Evolutionary conservation across 2,888 invertebrate species (phyloP).

Genomic region (Cheilosia vulpina): DNA sequence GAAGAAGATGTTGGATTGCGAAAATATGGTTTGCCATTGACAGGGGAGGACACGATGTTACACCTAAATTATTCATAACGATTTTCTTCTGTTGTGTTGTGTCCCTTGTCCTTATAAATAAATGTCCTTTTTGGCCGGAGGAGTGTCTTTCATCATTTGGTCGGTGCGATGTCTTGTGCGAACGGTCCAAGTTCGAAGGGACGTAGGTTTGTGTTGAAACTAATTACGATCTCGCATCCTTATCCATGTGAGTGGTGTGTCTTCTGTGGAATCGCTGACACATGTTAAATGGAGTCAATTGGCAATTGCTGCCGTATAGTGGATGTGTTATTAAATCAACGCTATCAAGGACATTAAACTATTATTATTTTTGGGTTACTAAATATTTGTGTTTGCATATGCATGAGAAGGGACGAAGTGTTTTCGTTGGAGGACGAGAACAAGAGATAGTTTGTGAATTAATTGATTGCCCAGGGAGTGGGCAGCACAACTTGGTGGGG

Average conservation of each 20-base stretch:
- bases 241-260: constrained; percentile 21
- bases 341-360: constrained; percentile 79
- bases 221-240: constrained; percentile 58
- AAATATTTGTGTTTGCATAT: constrained; percentile 81
- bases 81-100: constrained; percentile 43
- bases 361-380: constrained; percentile 76
- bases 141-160: constrained; percentile 47
- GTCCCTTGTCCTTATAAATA: constrained; percentile 68
- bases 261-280: constrained; percentile 81
- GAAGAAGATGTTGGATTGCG: constrained; percentile 50
- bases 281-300: constrained; percentile 82
- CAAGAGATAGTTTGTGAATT: constrained; percentile 59
- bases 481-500: neutral
- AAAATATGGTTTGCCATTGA: constrained; percentile 66
- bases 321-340: constrained; percentile 78
- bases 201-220: constrained; percentile 41
- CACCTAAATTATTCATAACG: constrained; percentile 76
- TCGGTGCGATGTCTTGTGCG: constrained; percentile 31
- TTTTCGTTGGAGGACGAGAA: constrained; percentile 7
- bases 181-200: constrained; percentile 10
- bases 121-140: constrained; percentile 43
- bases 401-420: constrained; percentile 50
- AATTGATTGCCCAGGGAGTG: constrained; percentile 65
- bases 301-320: constrained; percentile 76
- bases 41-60: constrained; percentile 69